Base-by-base conservation (phyloP, 2,888 invertebrate genomes). In the Drosophila mimetica region DNA sequence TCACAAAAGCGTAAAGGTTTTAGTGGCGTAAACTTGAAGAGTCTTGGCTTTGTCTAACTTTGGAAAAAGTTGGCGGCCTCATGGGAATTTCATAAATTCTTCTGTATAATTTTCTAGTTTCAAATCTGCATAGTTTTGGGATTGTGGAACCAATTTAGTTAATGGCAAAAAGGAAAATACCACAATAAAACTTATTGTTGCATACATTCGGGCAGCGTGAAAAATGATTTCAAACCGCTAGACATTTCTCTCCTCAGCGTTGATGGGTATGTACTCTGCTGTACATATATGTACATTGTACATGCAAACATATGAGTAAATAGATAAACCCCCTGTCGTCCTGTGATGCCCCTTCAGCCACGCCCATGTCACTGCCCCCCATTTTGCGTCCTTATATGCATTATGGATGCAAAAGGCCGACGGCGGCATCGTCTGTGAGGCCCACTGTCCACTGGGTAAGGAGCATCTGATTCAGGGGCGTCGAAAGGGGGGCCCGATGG, bases 351-450 rank as follows among this genome's bases (percentile, higher is more conserved):
- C 28, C 13, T 39, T 8, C 25, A 28, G 2, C 18, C 34, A 36
- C 47, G 32, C 54, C 51, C 41, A 22, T 41, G 36, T 36, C 25
- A 59, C 28, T 47, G 44, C 59, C 53, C 5, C 14, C 22, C 22
- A 14, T 44, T 52, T 30, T 60, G 52, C 50, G 52, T 50, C 36
- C 46, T 41, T 60, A 58, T 54, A 77, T 82, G 82, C 86, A 86
- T 83, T 77, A 82, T 77, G 69, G 75, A 82, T 82, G 72, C 61
- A 72, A 63, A 63, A 30, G 63, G 67, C 78, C 69, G 74, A 61
- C 74, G 73, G 77, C 47, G 72, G 60, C 72, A 61, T 50, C 70
- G 51, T 54, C 77, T 51, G 46, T 44, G 60, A 16, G 16, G 60
- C 42, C 59, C 41, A 42, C 54, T 54, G 71, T 71, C 60, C 60